phyloP scores from a whole-genome alignment of 2,113 vertebrate species.

The Colistium nudipinnis region DNA sequence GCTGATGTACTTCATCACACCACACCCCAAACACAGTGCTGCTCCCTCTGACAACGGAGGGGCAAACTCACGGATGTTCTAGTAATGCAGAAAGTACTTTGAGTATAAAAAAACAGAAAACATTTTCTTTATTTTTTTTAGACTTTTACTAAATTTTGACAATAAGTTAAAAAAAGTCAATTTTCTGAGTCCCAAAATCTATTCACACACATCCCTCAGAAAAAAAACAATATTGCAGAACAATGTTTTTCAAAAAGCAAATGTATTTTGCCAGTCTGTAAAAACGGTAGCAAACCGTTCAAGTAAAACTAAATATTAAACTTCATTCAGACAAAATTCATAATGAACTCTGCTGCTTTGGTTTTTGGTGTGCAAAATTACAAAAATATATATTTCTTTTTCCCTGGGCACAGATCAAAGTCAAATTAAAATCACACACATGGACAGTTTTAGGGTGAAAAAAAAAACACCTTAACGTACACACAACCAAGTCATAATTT shows the following conservation, averaged over 20 bases:
- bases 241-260: conserved; percentile 47
- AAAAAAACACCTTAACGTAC: conserved; percentile 6
- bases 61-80: no score
- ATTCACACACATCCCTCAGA: conserved; percentile 66
- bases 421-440: conserved; percentile 21
- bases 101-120: not conserved
- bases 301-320: conserved; percentile 60
- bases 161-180: conserved; percentile 82
- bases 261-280: conserved; percentile 18
- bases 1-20: conserved; percentile 49
- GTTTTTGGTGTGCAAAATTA: conserved; percentile 65
- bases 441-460: conserved; percentile 1
- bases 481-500: not conserved
- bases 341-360: conserved; percentile 32
- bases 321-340: conserved; percentile 64
- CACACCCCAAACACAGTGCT: conserved; percentile 9
- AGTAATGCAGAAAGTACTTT: not conserved
- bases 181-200: conserved; percentile 62
- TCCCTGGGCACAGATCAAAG: conserved; percentile 27
- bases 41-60: conserved; percentile 1
- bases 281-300: conserved; percentile 48
- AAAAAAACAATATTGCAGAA: conserved; percentile 50
- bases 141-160: conserved; percentile 70
- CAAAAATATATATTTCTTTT: conserved; percentile 38
- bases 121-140: conserved; percentile 19